Conservation (phyloP, 2,888 invertebrate species). For the Pseudanteris insignis region DNA sequence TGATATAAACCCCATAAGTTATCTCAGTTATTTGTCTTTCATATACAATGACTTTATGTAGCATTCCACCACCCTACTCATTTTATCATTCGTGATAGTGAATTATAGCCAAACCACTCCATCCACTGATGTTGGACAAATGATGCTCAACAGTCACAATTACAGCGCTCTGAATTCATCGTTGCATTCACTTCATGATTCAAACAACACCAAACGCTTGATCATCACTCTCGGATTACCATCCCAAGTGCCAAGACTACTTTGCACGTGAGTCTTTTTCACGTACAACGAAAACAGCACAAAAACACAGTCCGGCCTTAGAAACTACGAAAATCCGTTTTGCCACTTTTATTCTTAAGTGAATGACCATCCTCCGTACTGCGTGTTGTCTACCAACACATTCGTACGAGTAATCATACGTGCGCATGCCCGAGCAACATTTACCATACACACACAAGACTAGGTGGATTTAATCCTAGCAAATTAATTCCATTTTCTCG, state of each 20-base stretch:
- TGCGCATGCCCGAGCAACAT: constrained; percentile 57
- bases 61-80: no score
- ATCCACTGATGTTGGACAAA: constrained; percentile 5
- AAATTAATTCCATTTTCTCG: constrained; percentile 67
- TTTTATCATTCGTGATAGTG: constrained; percentile 7
- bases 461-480: constrained; percentile 64
- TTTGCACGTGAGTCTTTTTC: no score
- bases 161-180: constrained; percentile 1
- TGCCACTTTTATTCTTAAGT: constrained; percentile 25
- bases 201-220: no score
- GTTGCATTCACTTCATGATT: no score
- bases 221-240: no score
- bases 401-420: constrained; percentile 22
- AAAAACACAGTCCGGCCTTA: no score
- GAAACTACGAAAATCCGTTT: constrained; percentile 4
- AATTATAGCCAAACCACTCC: constrained; percentile 13
- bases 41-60: no score
- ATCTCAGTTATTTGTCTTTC: no score
- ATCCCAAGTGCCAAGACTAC: no score
- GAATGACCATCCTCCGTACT: constrained; percentile 16
- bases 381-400: constrained; percentile 10
- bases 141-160: constrained; percentile 7
- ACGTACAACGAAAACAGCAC: no score
- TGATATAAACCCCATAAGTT: no score
- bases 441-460: constrained; percentile 54